Conservation (phyloP, 2,888 invertebrate species). For the Lymantria dispar region DNA sequence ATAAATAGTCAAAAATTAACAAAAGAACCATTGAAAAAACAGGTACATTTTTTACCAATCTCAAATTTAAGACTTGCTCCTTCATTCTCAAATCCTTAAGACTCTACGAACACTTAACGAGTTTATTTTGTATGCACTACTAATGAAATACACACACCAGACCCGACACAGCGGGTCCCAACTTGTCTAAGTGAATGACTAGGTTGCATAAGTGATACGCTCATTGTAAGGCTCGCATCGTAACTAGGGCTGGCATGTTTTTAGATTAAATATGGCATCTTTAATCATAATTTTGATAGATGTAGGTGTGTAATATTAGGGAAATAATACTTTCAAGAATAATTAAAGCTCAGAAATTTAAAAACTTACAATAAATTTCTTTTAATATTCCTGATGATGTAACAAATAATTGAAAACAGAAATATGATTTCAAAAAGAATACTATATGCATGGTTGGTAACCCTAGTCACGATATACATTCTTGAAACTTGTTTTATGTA, state of each 20-base stretch:
- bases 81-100: constrained; percentile 70
- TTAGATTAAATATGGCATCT: no score
- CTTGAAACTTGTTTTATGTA: constrained; percentile 33
- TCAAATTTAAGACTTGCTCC: constrained; percentile 75
- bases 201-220: constrained; percentile 73
- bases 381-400: no score
- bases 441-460: constrained; percentile 14
- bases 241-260: constrained; percentile 11
- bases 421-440: no score
- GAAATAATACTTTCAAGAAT: no score
- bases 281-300: no score
- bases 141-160: constrained; percentile 59
- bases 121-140: constrained; percentile 77
- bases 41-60: constrained; percentile 80
- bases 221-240: constrained; percentile 48
- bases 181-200: constrained; percentile 79
- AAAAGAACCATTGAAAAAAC: constrained; percentile 80
- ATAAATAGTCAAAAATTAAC: constrained; percentile 82
- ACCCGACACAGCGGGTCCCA: constrained; percentile 37
- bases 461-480: background rate
- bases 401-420: no score
- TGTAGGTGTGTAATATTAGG: no score
- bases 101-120: constrained; percentile 80
- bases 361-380: no score
- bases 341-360: no score